A percentile compares a stretch with the other conserved stretches of the same genome.
Evolutionary conservation across 2,113 vertebrate genomes (phyloP).

Genomic region (Channa argus): DNA sequence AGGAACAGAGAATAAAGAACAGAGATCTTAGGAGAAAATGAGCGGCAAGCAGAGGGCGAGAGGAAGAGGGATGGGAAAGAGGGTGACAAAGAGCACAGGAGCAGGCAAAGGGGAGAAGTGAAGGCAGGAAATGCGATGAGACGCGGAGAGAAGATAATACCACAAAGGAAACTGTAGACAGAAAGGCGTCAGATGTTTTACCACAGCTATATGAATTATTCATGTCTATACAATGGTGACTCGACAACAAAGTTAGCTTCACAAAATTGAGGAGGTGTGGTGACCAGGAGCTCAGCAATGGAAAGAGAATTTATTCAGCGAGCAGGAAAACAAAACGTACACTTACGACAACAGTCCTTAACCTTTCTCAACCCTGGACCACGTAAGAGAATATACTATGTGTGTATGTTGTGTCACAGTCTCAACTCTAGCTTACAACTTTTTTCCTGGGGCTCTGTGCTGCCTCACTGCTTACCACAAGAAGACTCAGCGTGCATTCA

Average conservation of each 20-base stretch:
- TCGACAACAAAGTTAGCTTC: slow-evolving; percentile 48
- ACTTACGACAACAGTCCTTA: slow-evolving; percentile 8
- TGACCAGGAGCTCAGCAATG: slow-evolving; percentile 32
- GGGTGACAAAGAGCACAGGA: slow-evolving; percentile 11
- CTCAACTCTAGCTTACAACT: slow-evolving; percentile 1
- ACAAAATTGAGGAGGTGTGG: slow-evolving; percentile 7
- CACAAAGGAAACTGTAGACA: slow-evolving; percentile 31
- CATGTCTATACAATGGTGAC: slow-evolving; percentile 38
- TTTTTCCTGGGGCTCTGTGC: background rate
- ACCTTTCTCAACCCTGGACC: background rate
- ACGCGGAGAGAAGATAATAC: slow-evolving; percentile 42
- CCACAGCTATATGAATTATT: slow-evolving; percentile 51
- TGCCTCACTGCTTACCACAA: background rate
- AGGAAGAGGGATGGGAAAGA: background rate
- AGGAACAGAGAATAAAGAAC: slow-evolving; percentile 32
- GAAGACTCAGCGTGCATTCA: background rate
- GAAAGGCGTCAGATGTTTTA: slow-evolving; percentile 40
- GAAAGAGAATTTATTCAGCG: slow-evolving; percentile 14
- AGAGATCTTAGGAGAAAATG: slow-evolving; percentile 24
- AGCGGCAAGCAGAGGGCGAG: slow-evolving; percentile 19
- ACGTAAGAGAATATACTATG: background rate
- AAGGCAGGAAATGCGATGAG: slow-evolving; percentile 34
- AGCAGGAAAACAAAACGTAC: slow-evolving; percentile 10
- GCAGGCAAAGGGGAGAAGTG: slow-evolving; percentile 12
- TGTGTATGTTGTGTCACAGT: background rate